phyloP scores from a whole-genome alignment of 1,140 invertebrate genomes.

The Caerostris extrusa region DNA sequence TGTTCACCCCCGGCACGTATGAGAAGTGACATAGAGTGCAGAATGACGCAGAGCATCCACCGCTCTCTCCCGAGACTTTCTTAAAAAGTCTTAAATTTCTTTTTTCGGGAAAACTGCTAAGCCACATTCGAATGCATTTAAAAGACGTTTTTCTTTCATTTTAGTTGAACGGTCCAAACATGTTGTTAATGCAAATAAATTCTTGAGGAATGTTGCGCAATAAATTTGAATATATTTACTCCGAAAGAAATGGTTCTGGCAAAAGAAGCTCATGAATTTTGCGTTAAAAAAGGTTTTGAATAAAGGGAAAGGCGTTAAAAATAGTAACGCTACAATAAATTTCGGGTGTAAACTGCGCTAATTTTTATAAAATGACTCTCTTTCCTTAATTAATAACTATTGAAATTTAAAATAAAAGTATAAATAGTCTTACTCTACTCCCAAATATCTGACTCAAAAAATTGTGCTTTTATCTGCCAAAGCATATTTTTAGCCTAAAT shows the following conservation, averaged over 20 bases:
- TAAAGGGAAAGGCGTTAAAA: background rate
- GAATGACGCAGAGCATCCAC: background rate
- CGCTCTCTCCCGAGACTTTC: background rate
- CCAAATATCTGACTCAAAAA: no score
- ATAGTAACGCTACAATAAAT: no score
- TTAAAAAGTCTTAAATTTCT: constrained; percentile 39
- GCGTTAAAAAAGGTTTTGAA: background rate
- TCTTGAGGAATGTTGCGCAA: background rate
- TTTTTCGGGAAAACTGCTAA: constrained; percentile 12
- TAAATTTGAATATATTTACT: constrained; percentile 18
- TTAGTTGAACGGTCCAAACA: background rate
- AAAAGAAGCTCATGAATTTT: background rate
- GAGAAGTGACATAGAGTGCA: constrained; percentile 62
- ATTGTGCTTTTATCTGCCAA: no score
- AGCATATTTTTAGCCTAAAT: no score
- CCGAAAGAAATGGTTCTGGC: background rate
- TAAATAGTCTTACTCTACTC: no score
- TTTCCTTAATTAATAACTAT: no score
- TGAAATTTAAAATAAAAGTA: no score
- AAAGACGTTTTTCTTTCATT: constrained; percentile 13
- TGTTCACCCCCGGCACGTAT: constrained; percentile 55
- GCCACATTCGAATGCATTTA: background rate
- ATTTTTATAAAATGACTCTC: no score
- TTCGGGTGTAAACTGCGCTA: no score
- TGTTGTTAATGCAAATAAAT: background rate